These are phyloP conservation scores for Cathartes aura DNA, from an alignment of 2,113 vertebrate genomes.

Conservation along the genomic window DNA sequence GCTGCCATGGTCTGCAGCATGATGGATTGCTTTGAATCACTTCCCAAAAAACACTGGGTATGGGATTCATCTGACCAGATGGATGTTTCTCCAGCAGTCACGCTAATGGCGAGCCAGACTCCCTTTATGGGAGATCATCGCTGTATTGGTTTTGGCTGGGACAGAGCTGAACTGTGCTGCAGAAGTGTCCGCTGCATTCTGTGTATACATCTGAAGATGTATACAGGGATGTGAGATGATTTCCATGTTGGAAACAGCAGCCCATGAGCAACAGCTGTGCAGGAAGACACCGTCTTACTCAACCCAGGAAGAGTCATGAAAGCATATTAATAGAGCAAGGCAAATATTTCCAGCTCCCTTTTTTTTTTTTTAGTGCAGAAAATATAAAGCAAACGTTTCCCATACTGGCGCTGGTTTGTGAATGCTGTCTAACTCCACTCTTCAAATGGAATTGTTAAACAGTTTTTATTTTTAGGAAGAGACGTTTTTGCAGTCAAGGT, in stretches of 20 bases:
- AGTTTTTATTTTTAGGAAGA: neutral
- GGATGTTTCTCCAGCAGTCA: neutral
- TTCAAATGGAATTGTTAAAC: neutral
- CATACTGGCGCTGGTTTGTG: neutral
- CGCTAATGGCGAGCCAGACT: neutral
- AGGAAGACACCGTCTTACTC: neutral
- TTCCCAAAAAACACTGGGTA: neutral
- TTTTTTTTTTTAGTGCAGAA: neutral
- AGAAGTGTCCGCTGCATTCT: neutral
- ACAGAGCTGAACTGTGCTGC: neutral
- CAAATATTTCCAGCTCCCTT: neutral
- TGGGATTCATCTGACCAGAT: neutral
- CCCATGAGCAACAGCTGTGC: neutral
- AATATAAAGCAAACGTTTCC: neutral
- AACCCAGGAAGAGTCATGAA: neutral
- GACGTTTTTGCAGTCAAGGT: neutral
- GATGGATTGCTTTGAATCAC: neutral
- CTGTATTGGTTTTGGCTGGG: neutral
- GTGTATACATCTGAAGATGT: accelerated
- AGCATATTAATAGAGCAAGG: neutral
- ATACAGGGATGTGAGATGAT: accelerated
- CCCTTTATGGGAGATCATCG: neutral
- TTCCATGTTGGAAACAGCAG: neutral
- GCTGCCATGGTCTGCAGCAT: neutral
- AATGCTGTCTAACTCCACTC: neutral